phyloP scores from a whole-genome alignment of 2,888 invertebrate genomes.

The Caenorhabditis afra region DNA sequence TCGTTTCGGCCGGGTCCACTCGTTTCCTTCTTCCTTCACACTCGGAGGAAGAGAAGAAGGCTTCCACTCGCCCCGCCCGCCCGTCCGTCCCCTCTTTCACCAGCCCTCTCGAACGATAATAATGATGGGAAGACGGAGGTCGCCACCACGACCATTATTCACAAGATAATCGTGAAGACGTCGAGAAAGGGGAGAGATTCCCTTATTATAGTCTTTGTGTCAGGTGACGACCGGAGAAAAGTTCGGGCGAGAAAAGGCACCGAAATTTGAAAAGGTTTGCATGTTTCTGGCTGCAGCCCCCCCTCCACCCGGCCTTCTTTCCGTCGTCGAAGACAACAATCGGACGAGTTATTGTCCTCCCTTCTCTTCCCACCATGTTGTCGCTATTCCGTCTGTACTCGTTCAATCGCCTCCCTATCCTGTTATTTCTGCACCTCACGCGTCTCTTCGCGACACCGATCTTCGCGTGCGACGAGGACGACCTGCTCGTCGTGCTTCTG shows the following conservation, averaged over 20 bases:
- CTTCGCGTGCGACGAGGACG: conserved; percentile 14
- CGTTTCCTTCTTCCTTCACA: conserved; percentile 24
- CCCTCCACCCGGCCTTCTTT: conserved; percentile 1
- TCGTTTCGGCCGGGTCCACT: conserved; percentile 48
- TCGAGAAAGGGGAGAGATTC: conserved; percentile 20
- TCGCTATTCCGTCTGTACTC: conserved; percentile 39
- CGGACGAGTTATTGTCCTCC: conserved; percentile 25
- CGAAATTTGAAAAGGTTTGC: conserved; percentile 38
- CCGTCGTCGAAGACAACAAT: conserved; percentile 32
- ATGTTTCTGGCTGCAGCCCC: conserved; percentile 30
- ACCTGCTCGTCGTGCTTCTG: conserved; percentile 25
- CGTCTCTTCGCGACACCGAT: conserved; percentile 25
- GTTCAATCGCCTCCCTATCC: conserved; percentile 39
- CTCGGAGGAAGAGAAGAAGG: conserved; percentile 44
- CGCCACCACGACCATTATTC: conserved; percentile 27
- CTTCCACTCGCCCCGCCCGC: conserved; percentile 46
- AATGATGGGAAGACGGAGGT: conserved; percentile 41
- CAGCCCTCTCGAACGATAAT: conserved; percentile 42
- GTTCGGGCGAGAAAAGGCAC: conserved; percentile 13
- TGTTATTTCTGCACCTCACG: conserved; percentile 31
- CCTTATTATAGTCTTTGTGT: conserved; percentile 50
- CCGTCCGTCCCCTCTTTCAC: conserved; percentile 33
- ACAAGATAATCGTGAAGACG: conserved; percentile 23
- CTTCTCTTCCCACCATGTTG: conserved; percentile 16
- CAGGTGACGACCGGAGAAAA: conserved; percentile 44